Conservation (phyloP, 2,113 vertebrate genomes). For the Stictonetta naevosa region DNA sequence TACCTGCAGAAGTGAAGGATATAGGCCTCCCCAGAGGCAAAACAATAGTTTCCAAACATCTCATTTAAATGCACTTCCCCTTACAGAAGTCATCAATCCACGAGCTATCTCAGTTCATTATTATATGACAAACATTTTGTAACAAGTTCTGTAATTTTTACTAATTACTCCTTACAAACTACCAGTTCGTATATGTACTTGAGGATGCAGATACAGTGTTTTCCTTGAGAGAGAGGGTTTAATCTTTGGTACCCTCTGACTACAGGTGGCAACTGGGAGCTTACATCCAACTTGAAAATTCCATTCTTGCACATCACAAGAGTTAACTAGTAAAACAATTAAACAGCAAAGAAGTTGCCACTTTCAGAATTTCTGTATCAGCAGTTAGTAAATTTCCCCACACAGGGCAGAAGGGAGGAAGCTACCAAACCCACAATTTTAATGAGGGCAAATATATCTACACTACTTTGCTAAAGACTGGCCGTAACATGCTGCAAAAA, state of each 20-base stretch:
- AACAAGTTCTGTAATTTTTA: not conserved
- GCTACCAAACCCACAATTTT: not conserved
- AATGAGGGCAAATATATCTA: not conserved
- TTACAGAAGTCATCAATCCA: not conserved
- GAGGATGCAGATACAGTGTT: not conserved
- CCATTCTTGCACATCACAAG: not conserved
- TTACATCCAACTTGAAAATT: not conserved
- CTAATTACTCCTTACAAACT: not conserved
- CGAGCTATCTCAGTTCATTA: not conserved
- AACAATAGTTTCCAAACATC: not conserved
- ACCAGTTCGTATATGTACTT: not conserved
- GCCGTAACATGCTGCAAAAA: not conserved
- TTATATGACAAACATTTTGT: not conserved
- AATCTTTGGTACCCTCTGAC: not conserved
- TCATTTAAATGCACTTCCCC: not conserved
- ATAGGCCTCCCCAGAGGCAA: not conserved
- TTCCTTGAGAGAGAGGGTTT: not conserved
- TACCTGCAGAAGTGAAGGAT: not conserved
- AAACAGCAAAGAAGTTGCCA: not conserved
- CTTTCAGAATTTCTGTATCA: not conserved
- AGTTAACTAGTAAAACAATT: not conserved
- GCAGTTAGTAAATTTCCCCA: not conserved
- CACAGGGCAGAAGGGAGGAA: not conserved
- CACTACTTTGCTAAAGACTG: not conserved
- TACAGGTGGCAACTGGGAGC: not conserved